These are phyloP conservation scores for Darevskia mixta DNA, from an alignment of 2,797 vertebrate genomes.

Conservation along the genomic window DNA sequence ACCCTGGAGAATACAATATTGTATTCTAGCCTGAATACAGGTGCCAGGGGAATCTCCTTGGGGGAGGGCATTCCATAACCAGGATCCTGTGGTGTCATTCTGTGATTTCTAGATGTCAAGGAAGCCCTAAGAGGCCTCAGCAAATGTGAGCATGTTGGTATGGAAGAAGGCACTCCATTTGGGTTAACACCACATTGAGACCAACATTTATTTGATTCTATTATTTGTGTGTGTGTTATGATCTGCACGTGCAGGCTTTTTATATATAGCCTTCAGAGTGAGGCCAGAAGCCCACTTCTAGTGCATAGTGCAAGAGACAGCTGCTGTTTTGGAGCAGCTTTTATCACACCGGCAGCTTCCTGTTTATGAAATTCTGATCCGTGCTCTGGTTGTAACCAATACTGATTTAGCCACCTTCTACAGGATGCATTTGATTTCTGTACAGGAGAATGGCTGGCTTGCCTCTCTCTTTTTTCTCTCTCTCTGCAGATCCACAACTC, in stretches of 20 bases:
- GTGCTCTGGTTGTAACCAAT: slow-evolving; percentile 27
- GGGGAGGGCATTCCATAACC: background rate
- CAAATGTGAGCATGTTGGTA: background rate
- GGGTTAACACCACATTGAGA: background rate
- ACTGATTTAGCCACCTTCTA: slow-evolving; percentile 45
- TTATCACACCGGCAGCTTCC: slow-evolving; percentile 69
- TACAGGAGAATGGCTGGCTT: slow-evolving; percentile 6
- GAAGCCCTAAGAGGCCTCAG: background rate
- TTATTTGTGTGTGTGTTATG: background rate
- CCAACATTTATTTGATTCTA: background rate
- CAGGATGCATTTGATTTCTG: slow-evolving; percentile 53
- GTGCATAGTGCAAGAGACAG: background rate
- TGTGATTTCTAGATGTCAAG: background rate
- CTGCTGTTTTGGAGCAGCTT: slow-evolving; percentile 52
- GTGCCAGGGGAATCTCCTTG: background rate
- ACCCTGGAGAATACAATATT: background rate
- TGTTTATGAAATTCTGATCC: slow-evolving; percentile 72
- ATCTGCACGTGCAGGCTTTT: background rate
- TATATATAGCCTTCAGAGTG: accelerated
- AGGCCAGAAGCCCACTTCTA: slow-evolving; percentile 35
- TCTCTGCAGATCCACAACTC: no score
- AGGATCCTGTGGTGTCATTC: background rate
- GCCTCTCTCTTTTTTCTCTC: no score
- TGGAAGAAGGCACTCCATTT: background rate
- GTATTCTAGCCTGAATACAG: background rate